Base-by-base conservation (phyloP, 2,888 invertebrate genomes). In the Sminthurides aquaticus region DNA sequence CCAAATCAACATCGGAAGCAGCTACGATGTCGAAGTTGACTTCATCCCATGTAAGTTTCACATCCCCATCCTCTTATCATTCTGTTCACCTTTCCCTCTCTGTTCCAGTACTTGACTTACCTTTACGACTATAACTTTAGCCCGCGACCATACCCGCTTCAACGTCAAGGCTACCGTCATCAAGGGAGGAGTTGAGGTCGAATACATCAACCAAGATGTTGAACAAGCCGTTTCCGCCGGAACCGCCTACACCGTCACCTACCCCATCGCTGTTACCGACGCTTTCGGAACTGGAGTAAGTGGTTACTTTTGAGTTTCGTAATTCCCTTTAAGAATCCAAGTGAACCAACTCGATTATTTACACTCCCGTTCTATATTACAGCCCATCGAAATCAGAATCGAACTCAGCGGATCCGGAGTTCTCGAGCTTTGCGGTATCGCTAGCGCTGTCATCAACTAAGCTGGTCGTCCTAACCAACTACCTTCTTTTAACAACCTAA, bases 181-280 rank as follows among this genome's bases (percentile, higher is more conserved):
- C 43, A 11, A 5, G 15, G 43, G 5, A 11, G 43, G 43, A 34
- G 15, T 34, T 34, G 15, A 34, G 15, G 43, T 18, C 56, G 26
- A 56, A 2, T 56, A 56, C 28, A 28, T 62, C 49, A 27, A 57
- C 15, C 15, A n/a, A 3, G 48, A 43, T 22, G 25, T 62, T 20
- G 24, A 29, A 26, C 56, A 22, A 22, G 49, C 27, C 2, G 49
- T 62, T 26, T 20, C 18, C 15, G 57, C 62, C 26, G 62, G 62
- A 27, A 2, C 24, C 1, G 57, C 43, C 8, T 62, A 62, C 62
- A 62, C 62, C 8, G 48, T 62, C n/a, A 27, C 48, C 26, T 62
- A 62, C 57, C 62, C 62, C 34, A 48, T 56, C 48, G 54, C 62
- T 29, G 56, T 62, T 20, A 48, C 27, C 43, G 49, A 25, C n/a